Base-by-base conservation (phyloP, 2,888 invertebrate species). In the Sarcophaga caerulescens region DNA sequence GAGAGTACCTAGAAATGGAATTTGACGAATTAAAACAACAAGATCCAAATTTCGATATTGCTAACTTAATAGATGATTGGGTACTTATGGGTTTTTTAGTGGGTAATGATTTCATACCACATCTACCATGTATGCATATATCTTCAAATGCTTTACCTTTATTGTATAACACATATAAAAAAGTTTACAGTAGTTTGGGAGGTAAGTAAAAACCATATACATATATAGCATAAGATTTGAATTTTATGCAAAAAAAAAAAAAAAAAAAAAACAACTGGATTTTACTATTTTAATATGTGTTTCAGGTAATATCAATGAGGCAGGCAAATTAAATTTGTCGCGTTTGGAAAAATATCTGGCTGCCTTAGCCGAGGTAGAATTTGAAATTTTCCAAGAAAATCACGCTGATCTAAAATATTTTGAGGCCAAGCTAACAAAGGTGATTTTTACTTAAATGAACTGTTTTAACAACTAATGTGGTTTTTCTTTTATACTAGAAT, bases 21-120 rank as follows among this genome's bases (percentile, higher is more conserved):
- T 99, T 99, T 93, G 94, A 95, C 84, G 90, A 93, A 0, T 92
- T 97, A n/a, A 96, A 95, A 90, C 94, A 94, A 10, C 65, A 87
- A 0, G 94, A 94, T 19, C 91, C 97, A 10, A 94, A 95, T 0
- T 98, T 99, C 92, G 96, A 98, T 92, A 94, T 99, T 89, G 98
- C 99, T 91, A 96, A 96, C 88, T 95, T 99, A 77, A 98, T 99
- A 44, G 99, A 99, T 91, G 99, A 99, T 93, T 99, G 99, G 99
- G 96, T 99, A 45, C 93, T 99, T 21, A 98, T 99, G 98, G 98
- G 98, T 1, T 99, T 99, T 92, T 94, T 99, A 35, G 97, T 99
- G 14, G 99, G 99, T 87, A 99, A 99, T 92, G 99, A 99, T 93
- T 99, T 99, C 93, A 97, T 99, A 90, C 99, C 99, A 0, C 96